phyloP scores from a whole-genome alignment of 2,888 invertebrate species.

The Theristus sp. region DNA sequence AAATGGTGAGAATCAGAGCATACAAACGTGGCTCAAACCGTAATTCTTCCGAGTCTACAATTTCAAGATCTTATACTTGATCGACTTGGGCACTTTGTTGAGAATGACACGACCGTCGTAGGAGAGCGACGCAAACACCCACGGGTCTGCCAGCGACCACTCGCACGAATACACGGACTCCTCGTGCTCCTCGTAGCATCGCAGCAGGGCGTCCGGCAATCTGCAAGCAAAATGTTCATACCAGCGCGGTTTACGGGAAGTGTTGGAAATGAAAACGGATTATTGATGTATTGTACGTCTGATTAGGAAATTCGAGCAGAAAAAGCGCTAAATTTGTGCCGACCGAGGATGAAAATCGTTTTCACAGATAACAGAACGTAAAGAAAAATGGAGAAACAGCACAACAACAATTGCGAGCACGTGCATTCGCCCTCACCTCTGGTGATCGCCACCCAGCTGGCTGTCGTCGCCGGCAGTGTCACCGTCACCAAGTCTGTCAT shows the following conservation, averaged over 20 bases:
- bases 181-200: constrained; percentile 86
- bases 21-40: too few species aligned
- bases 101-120: constrained; percentile 87
- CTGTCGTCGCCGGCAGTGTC: too few species aligned
- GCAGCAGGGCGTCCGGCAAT: constrained; percentile 61
- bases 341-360: background rate
- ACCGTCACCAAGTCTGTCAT: too few species aligned
- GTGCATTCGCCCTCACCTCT: background rate
- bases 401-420: background rate
- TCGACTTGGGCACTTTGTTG: constrained; percentile 67
- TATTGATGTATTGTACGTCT: background rate
- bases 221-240: background rate
- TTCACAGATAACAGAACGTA: background rate
- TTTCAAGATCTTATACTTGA: constrained; percentile 63
- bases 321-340: too few species aligned
- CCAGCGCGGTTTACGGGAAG: too few species aligned
- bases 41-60: too few species aligned
- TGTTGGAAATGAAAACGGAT: too few species aligned
- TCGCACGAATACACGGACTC: constrained; percentile 92
- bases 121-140: constrained; percentile 95
- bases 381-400: background rate
- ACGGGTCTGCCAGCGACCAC: constrained; percentile 92
- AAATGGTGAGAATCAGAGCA: too few species aligned
- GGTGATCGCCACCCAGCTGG: background rate
- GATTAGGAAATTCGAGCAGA: too few species aligned